Percentiles rank a stretch among this genome's conserved stretches.
These are phyloP conservation scores for Drosophila flavopinicola DNA, from an alignment of 2,888 invertebrate genomes.

Conservation along the genomic window DNA sequence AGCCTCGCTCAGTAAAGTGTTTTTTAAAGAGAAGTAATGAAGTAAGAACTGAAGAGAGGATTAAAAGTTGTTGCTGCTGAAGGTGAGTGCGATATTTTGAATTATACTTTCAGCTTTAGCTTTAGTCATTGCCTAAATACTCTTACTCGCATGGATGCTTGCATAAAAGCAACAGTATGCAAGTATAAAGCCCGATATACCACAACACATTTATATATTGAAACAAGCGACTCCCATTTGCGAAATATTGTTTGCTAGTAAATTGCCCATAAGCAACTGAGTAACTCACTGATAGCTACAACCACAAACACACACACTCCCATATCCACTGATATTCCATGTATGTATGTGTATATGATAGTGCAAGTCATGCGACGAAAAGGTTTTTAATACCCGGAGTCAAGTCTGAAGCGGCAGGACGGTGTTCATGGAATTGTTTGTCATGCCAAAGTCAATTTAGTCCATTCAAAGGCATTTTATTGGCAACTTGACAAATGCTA, in stretches of 20 bases:
- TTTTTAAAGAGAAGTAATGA: too few relatives aligned
- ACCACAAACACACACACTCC: slow-evolving; percentile 2
- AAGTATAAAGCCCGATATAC: not conserved
- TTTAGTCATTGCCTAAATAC: too few relatives aligned
- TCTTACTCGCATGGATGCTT: too few relatives aligned
- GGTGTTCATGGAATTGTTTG: slow-evolving; percentile 66
- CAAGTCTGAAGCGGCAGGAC: slow-evolving; percentile 13
- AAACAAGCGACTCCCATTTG: slow-evolving; percentile 12
- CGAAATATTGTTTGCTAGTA: slow-evolving; percentile 25
- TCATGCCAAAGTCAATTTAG: slow-evolving; percentile 79
- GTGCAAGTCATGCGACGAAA: slow-evolving; percentile 67
- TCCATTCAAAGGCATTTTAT: slow-evolving; percentile 74
- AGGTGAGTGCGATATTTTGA: too few relatives aligned
- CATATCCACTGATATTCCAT: slow-evolving; percentile 21
- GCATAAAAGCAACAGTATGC: too few relatives aligned
- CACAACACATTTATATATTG: not conserved
- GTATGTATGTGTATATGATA: slow-evolving; percentile 33
- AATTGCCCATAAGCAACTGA: slow-evolving; percentile 37
- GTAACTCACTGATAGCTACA: slow-evolving; percentile 30
- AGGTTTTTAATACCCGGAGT: slow-evolving; percentile 53
- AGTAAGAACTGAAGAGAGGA: too few relatives aligned
- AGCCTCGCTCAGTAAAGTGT: too few relatives aligned
- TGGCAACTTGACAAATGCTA: slow-evolving; percentile 75
- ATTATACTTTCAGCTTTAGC: too few relatives aligned
- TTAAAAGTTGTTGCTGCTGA: too few relatives aligned